Base-by-base conservation (phyloP, 2,113 vertebrate genomes). In the Pogonocichla stellata region DNA sequence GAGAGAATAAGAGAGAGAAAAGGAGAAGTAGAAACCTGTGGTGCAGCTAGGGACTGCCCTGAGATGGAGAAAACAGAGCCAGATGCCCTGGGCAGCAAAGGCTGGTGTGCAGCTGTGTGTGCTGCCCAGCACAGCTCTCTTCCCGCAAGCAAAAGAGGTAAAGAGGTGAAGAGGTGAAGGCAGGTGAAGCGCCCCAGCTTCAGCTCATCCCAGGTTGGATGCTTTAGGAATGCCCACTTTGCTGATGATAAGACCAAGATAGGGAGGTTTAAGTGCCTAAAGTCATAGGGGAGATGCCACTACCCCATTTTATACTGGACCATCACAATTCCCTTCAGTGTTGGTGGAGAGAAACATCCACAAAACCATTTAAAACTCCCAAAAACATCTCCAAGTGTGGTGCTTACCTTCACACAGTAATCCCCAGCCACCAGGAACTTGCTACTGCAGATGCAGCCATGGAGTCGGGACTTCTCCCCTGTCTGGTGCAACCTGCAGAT, bases 401-500 rank as follows among this genome's bases (percentile, higher is more conserved):
- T 7, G 4, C 95, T 95, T 95, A 99, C 99, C 98, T 99, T 99
- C 33, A 99, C 97, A 43, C 91, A 96, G 95, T 98, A 99, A 90
- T 97, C 98, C 45, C 97, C 94, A 1, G 98, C 97, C 65, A 99
- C 99, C 31, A 99, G 97, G 96, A 99, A 99, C 95, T 98, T 99
- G 81, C 48, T 93, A 70, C 99, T 99, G 95, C 89, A 98, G 96
- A 99, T 98, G 95, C 97, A 98, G 36, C 98, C 97, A 0, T 99
- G 99, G 45, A 99, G 98, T 50, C 98, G 98, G 64, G 97, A 96
- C 47, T 98, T 98, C 17, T 88, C 70, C 83, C 98, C 98, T 0
- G 98, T 98, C 53, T 99, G 98, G 95, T 99, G 99, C 86, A 99
- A 84, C 79, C 99, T 99, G 86, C 61, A 94, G 47, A 11, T 58